Evolutionary conservation across 1,140 invertebrate species (phyloP).

Genomic region (Antheraea pernyi): DNA sequence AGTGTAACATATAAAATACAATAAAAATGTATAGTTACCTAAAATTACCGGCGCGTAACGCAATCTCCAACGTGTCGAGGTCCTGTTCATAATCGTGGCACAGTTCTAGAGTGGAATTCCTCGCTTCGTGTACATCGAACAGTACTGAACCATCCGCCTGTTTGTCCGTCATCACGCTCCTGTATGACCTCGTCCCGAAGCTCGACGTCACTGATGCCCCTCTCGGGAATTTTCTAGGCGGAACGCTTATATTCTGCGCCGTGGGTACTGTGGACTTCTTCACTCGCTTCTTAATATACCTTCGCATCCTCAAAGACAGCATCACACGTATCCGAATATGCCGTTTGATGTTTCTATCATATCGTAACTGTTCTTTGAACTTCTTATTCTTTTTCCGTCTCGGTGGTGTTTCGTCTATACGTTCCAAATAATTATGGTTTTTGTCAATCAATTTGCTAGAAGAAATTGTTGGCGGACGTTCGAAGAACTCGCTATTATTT

Average conservation of each 20-base stretch:
- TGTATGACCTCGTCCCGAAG: constrained; percentile 65
- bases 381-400: constrained; percentile 53
- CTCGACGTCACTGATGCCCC: constrained; percentile 49
- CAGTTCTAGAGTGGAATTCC: constrained; percentile 68
- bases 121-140: constrained; percentile 73
- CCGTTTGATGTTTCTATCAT: constrained; percentile 74
- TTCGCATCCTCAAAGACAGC: constrained; percentile 70
- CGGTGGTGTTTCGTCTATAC: constrained; percentile 58
- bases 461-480: constrained; percentile 44
- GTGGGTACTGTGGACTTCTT: constrained; percentile 35
- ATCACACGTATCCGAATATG: constrained; percentile 75
- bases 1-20: too few species aligned
- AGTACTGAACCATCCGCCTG: constrained; percentile 59
- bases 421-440: constrained; percentile 40
- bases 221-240: constrained; percentile 45
- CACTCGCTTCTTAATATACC: constrained; percentile 66
- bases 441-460: constrained; percentile 38
- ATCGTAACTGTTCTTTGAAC: constrained; percentile 67
- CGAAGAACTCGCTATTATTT: constrained; percentile 57
- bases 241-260: constrained; percentile 35
- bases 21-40: constrained; percentile 45
- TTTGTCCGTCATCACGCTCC: constrained; percentile 67
- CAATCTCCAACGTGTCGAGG: constrained; percentile 67
- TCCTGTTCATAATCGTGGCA: constrained; percentile 71
- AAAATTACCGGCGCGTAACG: constrained; percentile 73